Evolutionary conservation across 1,140 invertebrate genomes (phyloP).

Genomic region (Drosophila varians): DNA sequence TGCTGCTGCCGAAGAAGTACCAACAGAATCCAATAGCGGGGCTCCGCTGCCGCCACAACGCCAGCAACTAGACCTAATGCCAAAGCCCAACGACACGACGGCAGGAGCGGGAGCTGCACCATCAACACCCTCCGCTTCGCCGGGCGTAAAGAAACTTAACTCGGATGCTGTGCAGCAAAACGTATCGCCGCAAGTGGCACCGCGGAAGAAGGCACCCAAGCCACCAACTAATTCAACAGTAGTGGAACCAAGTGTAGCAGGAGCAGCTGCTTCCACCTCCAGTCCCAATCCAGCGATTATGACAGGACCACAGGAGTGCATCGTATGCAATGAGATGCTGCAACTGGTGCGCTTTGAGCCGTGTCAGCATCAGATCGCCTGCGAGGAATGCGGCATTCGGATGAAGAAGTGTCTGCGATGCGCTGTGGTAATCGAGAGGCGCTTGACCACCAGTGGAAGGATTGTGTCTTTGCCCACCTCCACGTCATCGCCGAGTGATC

Average conservation of each 20-base stretch:
- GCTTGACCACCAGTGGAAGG: constrained; percentile 78
- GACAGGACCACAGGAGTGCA: constrained; percentile 86
- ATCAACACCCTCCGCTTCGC: constrained; percentile 46
- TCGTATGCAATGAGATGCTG: constrained; percentile 90
- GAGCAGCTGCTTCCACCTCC: constrained; percentile 28
- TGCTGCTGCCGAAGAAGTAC: constrained; percentile 2
- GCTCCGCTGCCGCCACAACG: constrained; percentile 35
- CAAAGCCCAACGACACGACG: constrained; percentile 44
- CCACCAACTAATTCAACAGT: constrained; percentile 38
- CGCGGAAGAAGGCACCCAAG: constrained; percentile 79
- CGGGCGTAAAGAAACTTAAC: constrained; percentile 69
- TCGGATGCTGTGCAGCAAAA: constrained; percentile 58
- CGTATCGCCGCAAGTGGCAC: constrained; percentile 66
- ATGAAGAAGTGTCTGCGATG: constrained; percentile 93
- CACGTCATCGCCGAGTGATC: constrained; percentile 72
- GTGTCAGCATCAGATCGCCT: constrained; percentile 90
- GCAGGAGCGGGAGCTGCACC: constrained; percentile 26
- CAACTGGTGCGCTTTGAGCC: constrained; percentile 87
- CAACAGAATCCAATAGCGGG: constrained; percentile 36
- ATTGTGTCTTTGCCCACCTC: constrained; percentile 44
- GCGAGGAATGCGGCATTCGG: constrained; percentile 90
- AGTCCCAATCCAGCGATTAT: constrained; percentile 20
- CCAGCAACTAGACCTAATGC: constrained; percentile 32
- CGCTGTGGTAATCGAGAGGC: constrained; percentile 86
- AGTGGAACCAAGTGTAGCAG: constrained; percentile 36